phyloP scores from a whole-genome alignment of 2,113 vertebrate species.

The Cyprinodon variegatus region DNA sequence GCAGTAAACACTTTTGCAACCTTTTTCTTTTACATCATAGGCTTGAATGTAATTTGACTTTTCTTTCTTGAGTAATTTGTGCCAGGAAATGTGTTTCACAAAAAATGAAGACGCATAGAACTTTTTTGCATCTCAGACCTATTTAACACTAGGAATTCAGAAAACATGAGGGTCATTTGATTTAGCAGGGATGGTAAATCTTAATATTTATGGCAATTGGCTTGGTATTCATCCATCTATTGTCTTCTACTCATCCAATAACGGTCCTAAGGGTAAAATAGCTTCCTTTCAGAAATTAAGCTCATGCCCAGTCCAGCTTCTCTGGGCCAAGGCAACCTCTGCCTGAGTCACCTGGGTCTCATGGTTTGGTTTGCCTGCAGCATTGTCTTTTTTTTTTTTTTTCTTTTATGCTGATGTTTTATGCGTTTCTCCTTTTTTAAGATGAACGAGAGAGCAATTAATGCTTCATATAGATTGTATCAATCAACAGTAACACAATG shows the following conservation, averaged over 20 bases:
- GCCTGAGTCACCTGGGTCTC: too few species aligned
- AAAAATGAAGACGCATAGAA: neutral
- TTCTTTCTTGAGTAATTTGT: neutral
- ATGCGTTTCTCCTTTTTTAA: too few species aligned
- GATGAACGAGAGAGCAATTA: too few species aligned
- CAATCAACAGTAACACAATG: too few species aligned
- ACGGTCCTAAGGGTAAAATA: too few species aligned
- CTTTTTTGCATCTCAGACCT: neutral
- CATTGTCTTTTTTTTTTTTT: too few species aligned
- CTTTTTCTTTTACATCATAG: neutral
- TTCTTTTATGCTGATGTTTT: too few species aligned
- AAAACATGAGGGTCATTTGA: neutral
- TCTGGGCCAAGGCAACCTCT: neutral
- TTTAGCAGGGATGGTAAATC: neutral
- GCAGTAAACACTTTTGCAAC: conserved; percentile 7
- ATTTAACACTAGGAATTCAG: neutral
- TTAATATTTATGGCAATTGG: neutral
- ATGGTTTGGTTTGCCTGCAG: too few species aligned
- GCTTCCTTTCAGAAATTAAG: too few species aligned
- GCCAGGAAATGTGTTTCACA: neutral
- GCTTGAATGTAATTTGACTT: neutral
- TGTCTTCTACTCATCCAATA: neutral
- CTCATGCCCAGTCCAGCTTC: neutral
- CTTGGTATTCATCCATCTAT: too few species aligned
- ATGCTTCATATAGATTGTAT: too few species aligned